A percentile compares a stretch with the other conserved stretches of the same genome.
phyloP scores from a whole-genome alignment of 2,888 invertebrate genomes.

The Nesidiocoris tenuis region DNA sequence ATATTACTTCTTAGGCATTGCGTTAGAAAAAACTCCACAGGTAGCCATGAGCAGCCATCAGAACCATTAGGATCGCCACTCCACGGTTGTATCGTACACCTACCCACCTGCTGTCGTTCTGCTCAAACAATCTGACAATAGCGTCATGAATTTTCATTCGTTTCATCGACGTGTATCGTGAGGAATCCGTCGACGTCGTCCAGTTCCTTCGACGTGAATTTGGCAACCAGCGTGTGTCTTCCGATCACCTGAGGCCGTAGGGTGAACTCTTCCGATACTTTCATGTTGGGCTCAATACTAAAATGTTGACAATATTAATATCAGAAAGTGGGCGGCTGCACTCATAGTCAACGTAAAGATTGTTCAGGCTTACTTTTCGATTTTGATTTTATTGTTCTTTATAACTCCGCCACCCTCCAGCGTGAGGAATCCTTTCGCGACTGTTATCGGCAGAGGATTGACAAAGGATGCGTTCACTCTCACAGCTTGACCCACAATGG shows the following conservation, averaged over 20 bases:
- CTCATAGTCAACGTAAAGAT: no score
- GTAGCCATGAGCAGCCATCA: no score
- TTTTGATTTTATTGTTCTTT: constrained; percentile 68
- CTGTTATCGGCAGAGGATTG: constrained; percentile 78
- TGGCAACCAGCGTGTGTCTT: constrained; percentile 78
- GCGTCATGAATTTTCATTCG: constrained; percentile 5
- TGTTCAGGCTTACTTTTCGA: constrained; percentile 61
- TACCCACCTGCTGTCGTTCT: no score
- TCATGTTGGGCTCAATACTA: constrained; percentile 65
- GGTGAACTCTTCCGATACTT: constrained; percentile 71
- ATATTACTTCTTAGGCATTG: no score
- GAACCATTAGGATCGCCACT: no score
- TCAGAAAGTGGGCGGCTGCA: neutral
- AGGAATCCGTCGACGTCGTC: constrained; percentile 86
- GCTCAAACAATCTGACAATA: no score
- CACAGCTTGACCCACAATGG: constrained; percentile 57
- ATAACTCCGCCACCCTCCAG: constrained; percentile 81
- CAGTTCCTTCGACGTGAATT: constrained; percentile 83
- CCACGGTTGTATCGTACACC: no score
- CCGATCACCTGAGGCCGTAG: constrained; percentile 77
- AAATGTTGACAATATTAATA: constrained; percentile 41
- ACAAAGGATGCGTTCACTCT: constrained; percentile 66
- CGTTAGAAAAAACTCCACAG: no score
- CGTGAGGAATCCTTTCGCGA: constrained; percentile 74
- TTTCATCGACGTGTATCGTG: constrained; percentile 57